These are phyloP conservation scores for Pheucticus melanocephalus DNA, from an alignment of 2,113 vertebrate species.

Conservation along the genomic window DNA sequence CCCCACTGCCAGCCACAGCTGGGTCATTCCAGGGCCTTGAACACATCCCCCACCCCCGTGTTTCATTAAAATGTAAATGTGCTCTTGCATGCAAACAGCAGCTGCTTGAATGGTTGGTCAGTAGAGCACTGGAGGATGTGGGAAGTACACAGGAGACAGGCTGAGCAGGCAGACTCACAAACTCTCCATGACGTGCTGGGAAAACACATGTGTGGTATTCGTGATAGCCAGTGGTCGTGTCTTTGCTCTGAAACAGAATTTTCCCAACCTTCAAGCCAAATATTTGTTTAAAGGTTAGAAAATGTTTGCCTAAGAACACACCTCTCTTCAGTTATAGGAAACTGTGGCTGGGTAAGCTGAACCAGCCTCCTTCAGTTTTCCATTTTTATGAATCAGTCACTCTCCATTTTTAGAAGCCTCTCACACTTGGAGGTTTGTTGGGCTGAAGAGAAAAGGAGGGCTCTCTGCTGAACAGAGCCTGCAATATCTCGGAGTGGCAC, in stretches of 20 bases:
- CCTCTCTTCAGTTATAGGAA: background rate
- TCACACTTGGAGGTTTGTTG: background rate
- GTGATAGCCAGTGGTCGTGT: background rate
- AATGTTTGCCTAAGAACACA: background rate
- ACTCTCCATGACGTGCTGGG: accelerated
- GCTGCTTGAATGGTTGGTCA: background rate
- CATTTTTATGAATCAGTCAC: constrained; percentile 27
- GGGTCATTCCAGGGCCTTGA: background rate
- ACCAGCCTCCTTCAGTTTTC: constrained; percentile 8
- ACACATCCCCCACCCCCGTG: background rate
- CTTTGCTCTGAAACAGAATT: background rate
- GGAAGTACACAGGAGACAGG: background rate
- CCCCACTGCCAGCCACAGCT: background rate
- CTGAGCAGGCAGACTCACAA: background rate
- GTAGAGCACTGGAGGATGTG: background rate
- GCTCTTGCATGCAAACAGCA: background rate
- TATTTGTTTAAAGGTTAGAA: constrained; percentile 35
- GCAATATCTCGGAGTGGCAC: no score
- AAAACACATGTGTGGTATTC: accelerated
- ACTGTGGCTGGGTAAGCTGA: background rate
- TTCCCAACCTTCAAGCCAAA: constrained; percentile 18
- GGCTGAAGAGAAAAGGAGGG: background rate
- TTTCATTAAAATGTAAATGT: background rate
- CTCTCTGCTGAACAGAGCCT: background rate
- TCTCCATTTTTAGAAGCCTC: constrained; percentile 10